These are phyloP conservation scores for Chaitophorus viminalis DNA, from an alignment of 2,888 invertebrate genomes.

Conservation along the genomic window DNA sequence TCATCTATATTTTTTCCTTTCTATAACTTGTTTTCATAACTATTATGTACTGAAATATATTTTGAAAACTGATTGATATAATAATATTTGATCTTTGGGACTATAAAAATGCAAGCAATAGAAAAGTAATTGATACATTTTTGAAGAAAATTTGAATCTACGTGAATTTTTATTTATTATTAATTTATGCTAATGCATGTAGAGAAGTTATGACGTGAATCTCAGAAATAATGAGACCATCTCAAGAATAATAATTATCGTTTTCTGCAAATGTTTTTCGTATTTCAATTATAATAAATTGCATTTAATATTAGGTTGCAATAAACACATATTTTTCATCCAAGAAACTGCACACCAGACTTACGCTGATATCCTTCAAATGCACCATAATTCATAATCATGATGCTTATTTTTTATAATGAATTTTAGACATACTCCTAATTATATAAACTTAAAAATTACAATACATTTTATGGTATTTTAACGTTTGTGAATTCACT, in stretches of 20 bases:
- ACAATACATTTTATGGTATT: no score
- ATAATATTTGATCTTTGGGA: constrained; percentile 1
- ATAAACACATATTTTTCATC: neutral
- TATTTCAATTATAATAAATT: neutral
- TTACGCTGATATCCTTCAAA: no score
- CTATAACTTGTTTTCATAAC: constrained; percentile 10
- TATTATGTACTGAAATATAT: neutral
- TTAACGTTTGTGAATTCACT: no score
- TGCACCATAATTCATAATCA: neutral
- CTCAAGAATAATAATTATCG: neutral
- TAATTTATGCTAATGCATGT: neutral
- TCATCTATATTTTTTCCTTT: no score
- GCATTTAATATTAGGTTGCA: neutral
- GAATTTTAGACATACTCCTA: neutral
- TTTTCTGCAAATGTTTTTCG: neutral
- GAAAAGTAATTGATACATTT: neutral
- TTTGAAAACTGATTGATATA: constrained; percentile 29
- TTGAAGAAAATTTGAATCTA: neutral
- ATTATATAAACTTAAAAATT: no score
- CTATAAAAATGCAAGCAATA: neutral
- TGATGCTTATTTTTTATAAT: neutral
- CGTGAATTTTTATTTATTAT: constrained; percentile 23
- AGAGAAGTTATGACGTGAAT: neutral
- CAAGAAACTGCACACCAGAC: no score
- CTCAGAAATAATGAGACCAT: constrained; percentile 6